Evolutionary conservation across 2,113 vertebrate genomes (phyloP).

Genomic region (Sebastes schlegelii): DNA sequence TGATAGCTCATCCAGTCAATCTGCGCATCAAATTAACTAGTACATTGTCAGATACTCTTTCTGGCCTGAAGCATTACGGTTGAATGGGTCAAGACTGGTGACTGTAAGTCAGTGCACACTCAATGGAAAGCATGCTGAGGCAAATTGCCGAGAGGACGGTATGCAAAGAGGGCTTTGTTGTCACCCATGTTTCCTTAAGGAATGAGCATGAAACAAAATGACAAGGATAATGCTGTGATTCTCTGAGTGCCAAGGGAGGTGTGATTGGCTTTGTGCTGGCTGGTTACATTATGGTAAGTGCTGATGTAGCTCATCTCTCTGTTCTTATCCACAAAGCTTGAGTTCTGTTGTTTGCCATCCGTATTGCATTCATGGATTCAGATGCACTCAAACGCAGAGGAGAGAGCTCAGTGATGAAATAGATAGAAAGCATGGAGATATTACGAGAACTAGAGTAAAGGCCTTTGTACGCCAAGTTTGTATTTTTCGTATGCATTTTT

Average conservation of each 20-base stretch:
- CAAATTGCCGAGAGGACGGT: conserved; percentile 35
- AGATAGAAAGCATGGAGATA: conserved; percentile 18
- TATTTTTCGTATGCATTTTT: background rate
- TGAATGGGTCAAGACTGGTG: conserved; percentile 37
- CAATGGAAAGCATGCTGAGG: conserved; percentile 19
- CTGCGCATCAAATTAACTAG: conserved; percentile 69
- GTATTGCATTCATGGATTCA: conserved; percentile 39
- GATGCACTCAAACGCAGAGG: conserved; percentile 44
- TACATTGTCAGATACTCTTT: conserved; percentile 58
- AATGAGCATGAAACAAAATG: conserved; percentile 59
- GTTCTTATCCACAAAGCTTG: conserved; percentile 45
- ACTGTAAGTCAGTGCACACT: conserved; percentile 8
- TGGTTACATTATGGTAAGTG: conserved; percentile 60
- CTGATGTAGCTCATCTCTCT: conserved; percentile 64
- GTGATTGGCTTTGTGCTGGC: conserved; percentile 61
- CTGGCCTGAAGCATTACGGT: conserved; percentile 42
- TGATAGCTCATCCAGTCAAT: conserved; percentile 67
- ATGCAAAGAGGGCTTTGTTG: conserved; percentile 52
- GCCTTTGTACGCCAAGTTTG: background rate
- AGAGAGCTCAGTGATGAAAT: conserved; percentile 29
- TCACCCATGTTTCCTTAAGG: conserved; percentile 54
- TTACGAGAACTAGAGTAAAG: conserved; percentile 28
- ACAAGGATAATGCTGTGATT: conserved; percentile 58
- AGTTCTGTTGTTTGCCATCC: conserved; percentile 49
- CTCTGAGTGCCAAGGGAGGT: conserved; percentile 45